Percentiles rank a stretch among this genome's conserved stretches.
Conservation (phyloP, 1,140 invertebrate species). For the Drosophila tsacasi region DNA sequence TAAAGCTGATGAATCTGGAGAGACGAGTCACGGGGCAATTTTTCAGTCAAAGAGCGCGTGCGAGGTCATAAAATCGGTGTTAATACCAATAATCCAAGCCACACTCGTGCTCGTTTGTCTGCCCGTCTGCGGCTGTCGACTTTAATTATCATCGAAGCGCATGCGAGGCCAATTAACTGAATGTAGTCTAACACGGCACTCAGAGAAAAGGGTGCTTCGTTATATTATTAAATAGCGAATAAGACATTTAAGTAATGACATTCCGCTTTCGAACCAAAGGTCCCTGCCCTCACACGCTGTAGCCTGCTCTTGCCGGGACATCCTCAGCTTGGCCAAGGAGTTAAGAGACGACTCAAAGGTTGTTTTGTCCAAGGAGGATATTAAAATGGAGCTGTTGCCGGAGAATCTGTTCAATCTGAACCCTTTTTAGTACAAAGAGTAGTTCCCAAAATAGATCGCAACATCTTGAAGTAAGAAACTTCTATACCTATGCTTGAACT, state of each 20-base stretch:
- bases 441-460: neutral
- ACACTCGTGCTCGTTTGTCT: conserved; percentile 24
- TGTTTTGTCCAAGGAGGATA: neutral
- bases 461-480: neutral
- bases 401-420: neutral
- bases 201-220: neutral
- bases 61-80: conserved; percentile 75
- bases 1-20: conserved; percentile 3
- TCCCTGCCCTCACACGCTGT: no score
- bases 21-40: conserved; percentile 7
- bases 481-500: neutral
- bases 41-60: conserved; percentile 40
- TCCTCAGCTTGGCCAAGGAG: neutral
- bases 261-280: no score
- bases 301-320: neutral
- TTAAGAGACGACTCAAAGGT: neutral
- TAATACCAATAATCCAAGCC: conserved; percentile 63
- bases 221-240: neutral
- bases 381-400: neutral
- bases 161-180: conserved; percentile 71
- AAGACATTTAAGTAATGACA: neutral
- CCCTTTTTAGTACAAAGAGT: no score
- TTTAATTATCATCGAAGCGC: conserved; percentile 65
- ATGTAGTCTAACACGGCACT: conserved; percentile 30
- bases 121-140: conserved; percentile 22